Base-by-base conservation (phyloP, 2,113 vertebrate species). In the Probosciger aterrimus region DNA sequence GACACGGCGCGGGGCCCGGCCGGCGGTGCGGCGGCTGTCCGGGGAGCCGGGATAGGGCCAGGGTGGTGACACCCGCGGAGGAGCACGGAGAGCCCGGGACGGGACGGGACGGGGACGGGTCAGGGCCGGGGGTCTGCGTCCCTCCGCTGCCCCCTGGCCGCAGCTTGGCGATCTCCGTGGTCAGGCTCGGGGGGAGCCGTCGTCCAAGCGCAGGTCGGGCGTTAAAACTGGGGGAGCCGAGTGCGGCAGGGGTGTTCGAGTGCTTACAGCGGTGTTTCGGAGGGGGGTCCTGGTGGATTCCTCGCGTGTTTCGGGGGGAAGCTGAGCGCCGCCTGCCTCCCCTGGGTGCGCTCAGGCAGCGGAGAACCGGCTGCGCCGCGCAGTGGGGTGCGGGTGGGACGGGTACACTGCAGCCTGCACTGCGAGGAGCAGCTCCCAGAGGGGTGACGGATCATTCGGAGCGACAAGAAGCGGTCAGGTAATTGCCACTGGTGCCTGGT, bases 261-360 rank as follows among this genome's bases (percentile, higher is more conserved):
- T 3, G 49, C 9, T 23, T 4, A 0, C 4, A 0, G 43, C 1
- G 59, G 63, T 12, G 70, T 7, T 27, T 4, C 2, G 8, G 46
- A 35, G 64, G 49, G 1, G 59, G 11, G 25, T 3, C 49, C 60
- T 3, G 67, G 8, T 14, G 30, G 11, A 18, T 70, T 74, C 14
- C 33, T 14, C 5, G 4, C 1, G 5, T 2, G n/a, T 25, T 14
- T 12, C 6, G 4, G 63, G 25, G 49, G 25, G 10, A 37, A 5
- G 55, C 18, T 10, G 71, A 8, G 1, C 3, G 25, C 67, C 3
- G 47, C 43, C 17, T 4, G 37, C 7, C 8, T 9, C 16, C 31
- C 28, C 24, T 11, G 1, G 39, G 35, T 6, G 27, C 4, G 31
- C 4, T 9, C 18, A 17, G 35, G 12, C 14, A 3, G 50, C 25